Conservation (phyloP, 2,113 vertebrate genomes). For the Muntiacus reevesi region DNA sequence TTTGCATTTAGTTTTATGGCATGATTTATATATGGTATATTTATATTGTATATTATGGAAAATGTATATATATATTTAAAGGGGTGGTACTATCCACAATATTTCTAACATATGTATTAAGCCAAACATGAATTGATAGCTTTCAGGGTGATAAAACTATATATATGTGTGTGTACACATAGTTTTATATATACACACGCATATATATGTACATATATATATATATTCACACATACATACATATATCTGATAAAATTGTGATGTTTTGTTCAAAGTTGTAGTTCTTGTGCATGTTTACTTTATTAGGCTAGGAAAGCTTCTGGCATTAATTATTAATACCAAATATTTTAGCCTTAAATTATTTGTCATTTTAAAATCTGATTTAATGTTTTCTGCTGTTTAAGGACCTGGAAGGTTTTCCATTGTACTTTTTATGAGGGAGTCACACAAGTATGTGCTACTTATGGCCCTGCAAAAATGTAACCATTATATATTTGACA, state of each 20-base stretch:
- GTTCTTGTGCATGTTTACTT: slow-evolving; percentile 92
- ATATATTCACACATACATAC: neutral
- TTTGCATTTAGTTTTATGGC: slow-evolving; percentile 88
- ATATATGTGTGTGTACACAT: neutral
- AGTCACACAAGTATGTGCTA: slow-evolving; percentile 70
- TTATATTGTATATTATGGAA: slow-evolving; percentile 85
- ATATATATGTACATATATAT: neutral
- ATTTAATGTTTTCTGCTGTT: slow-evolving; percentile 83
- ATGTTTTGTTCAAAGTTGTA: slow-evolving; percentile 84
- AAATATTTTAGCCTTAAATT: slow-evolving; percentile 88
- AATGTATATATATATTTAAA: slow-evolving; percentile 76
- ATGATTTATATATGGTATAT: slow-evolving; percentile 90
- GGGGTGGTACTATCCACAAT: slow-evolving; percentile 56
- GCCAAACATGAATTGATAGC: slow-evolving; percentile 68
- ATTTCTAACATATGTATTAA: slow-evolving; percentile 73
- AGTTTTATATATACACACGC: neutral
- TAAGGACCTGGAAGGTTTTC: slow-evolving; percentile 61
- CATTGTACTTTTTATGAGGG: slow-evolving; percentile 77
- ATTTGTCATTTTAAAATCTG: slow-evolving; percentile 87
- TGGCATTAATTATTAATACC: slow-evolving; percentile 71
- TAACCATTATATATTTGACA: slow-evolving; percentile 38
- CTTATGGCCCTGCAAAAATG: slow-evolving; percentile 72
- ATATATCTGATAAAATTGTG: slow-evolving; percentile 79
- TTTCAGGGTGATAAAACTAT: slow-evolving; percentile 70
- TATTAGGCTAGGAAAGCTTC: slow-evolving; percentile 79